Conservation (phyloP, 2,888 invertebrate species). For the Rhamphomyia laevipes region DNA sequence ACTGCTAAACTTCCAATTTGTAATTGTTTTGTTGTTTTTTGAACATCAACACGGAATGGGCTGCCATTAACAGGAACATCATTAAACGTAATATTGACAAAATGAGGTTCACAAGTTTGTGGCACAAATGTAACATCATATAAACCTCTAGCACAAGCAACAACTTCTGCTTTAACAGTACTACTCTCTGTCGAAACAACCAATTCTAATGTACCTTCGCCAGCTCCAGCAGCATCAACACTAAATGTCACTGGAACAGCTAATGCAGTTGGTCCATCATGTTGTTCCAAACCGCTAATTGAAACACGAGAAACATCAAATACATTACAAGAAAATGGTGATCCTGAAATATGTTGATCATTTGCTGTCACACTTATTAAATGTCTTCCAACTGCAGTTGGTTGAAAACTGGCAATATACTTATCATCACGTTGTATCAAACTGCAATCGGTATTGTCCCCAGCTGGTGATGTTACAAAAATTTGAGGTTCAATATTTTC, state of each 20-base stretch:
- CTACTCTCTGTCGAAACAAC: conserved; percentile 84
- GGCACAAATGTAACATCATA: conserved; percentile 90
- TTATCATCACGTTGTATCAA: conserved; percentile 53
- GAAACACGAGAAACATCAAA: conserved; percentile 80
- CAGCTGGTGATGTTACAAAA: conserved; percentile 72
- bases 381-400: conserved; percentile 79
- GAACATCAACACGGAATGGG: conserved; percentile 73
- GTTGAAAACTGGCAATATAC: conserved; percentile 69
- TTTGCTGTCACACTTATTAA: conserved; percentile 71
- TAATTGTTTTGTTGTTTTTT: conserved; percentile 58
- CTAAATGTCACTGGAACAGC: conserved; percentile 84
- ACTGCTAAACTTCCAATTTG: conserved; percentile 50
- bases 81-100: conserved; percentile 88
- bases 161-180: conserved; percentile 80
- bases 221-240: conserved; percentile 90
- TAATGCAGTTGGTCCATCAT: conserved; percentile 40
- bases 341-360: conserved; percentile 76
- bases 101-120: conserved; percentile 78
- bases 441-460: conserved; percentile 62
- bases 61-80: conserved; percentile 84
- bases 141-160: conserved; percentile 76
- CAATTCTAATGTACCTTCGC: conserved; percentile 83
- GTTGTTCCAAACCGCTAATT: conserved; percentile 53
- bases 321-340: conserved; percentile 88
- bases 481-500: conserved; percentile 54